A percentile compares a stretch with the other conserved stretches of the same genome.
phyloP scores from a whole-genome alignment of 1,140 invertebrate genomes.

The Caenorhabditis tropicalis region DNA sequence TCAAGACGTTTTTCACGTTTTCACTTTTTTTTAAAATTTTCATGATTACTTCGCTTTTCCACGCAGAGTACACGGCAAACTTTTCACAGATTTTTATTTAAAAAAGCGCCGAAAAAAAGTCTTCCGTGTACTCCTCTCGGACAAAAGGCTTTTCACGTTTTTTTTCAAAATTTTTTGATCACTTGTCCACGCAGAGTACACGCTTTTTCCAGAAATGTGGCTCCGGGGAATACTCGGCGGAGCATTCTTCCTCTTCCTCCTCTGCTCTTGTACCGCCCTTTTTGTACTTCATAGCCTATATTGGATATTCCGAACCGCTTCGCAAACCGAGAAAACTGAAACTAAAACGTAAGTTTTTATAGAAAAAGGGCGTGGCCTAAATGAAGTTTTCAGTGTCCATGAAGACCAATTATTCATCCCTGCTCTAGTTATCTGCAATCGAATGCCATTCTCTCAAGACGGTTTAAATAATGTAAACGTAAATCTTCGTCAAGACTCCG shows the following conservation, averaged over 20 bases:
- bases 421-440: constrained; percentile 54
- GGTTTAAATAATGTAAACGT: constrained; percentile 49
- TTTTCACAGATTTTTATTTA: constrained; percentile 57
- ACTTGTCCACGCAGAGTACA: no score
- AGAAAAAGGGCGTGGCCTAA: neutral
- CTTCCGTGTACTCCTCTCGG: no score
- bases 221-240: constrained; percentile 59
- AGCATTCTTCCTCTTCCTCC: constrained; percentile 34
- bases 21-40: no score
- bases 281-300: constrained; percentile 55
- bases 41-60: neutral
- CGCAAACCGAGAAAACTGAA: constrained; percentile 39
- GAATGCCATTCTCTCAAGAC: constrained; percentile 55
- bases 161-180: neutral
- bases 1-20: no score
- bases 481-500: constrained; percentile 44
- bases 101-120: no score
- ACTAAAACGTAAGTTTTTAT: constrained; percentile 42
- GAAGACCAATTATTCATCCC: constrained; percentile 48
- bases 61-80: no score
- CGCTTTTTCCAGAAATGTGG: constrained; percentile 63
- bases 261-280: constrained; percentile 50
- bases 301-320: constrained; percentile 54
- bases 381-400: constrained; percentile 48
- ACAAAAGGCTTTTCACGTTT: no score